These are phyloP conservation scores for Drosophila bunnanda DNA, from an alignment of 2,888 invertebrate genomes.

Conservation along the genomic window DNA sequence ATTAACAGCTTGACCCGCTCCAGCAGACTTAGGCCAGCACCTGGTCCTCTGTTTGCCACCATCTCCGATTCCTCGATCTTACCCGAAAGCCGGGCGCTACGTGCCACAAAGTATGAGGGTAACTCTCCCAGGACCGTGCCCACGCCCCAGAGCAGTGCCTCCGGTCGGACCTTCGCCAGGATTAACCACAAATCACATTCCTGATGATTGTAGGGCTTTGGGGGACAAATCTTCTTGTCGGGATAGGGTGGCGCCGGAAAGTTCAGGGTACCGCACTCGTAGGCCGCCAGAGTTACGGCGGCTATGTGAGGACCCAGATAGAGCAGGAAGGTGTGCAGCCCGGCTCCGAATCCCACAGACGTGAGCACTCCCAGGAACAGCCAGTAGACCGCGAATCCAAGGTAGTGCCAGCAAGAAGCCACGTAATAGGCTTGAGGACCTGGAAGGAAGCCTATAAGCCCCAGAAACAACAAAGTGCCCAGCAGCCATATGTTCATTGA, in stretches of 20 bases:
- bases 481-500: slow-evolving; percentile 79
- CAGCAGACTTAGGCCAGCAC: slow-evolving; percentile 86
- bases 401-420: slow-evolving; percentile 76
- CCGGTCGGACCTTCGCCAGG: slow-evolving; percentile 96
- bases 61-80: slow-evolving; percentile 85
- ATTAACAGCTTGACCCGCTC: slow-evolving; percentile 93
- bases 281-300: slow-evolving; percentile 98
- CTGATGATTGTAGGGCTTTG: slow-evolving; percentile 86
- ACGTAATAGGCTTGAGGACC: slow-evolving; percentile 82
- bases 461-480: slow-evolving; percentile 66
- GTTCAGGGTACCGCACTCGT: slow-evolving; percentile 96
- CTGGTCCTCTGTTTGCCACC: slow-evolving; percentile 86
- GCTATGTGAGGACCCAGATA: slow-evolving; percentile 99
- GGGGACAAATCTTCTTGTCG: slow-evolving; percentile 96
- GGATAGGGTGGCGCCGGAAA: slow-evolving; percentile 99
- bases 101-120: slow-evolving; percentile 99
- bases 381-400: slow-evolving; percentile 90
- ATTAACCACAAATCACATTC: slow-evolving; percentile 94
- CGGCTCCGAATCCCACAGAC: slow-evolving; percentile 98
- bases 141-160: slow-evolving; percentile 98
- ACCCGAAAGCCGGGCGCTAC: slow-evolving; percentile 91
- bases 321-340: slow-evolving; percentile 98
- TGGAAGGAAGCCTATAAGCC: slow-evolving; percentile 78
- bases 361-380: slow-evolving; percentile 96
- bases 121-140: slow-evolving; percentile 99